phyloP scores from a whole-genome alignment of 1,140 invertebrate species.

The Sycophaga agraensis region DNA sequence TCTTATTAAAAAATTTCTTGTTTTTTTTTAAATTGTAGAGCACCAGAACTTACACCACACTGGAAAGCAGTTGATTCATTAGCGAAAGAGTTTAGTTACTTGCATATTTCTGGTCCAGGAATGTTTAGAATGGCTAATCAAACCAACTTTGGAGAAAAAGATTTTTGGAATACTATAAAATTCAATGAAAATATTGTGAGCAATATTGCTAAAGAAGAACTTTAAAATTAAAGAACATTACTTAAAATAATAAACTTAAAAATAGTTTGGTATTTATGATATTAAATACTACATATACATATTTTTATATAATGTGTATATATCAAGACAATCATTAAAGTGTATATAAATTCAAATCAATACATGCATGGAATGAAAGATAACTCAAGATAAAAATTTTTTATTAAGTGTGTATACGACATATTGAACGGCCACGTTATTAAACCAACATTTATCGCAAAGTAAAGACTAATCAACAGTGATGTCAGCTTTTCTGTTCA shows the following conservation, averaged over 20 bases:
- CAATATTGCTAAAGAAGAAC: neutral
- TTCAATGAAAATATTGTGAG: conserved; percentile 59
- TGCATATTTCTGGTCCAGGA: conserved; percentile 54
- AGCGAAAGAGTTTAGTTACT: conserved; percentile 49
- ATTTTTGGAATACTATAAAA: conserved; percentile 59
- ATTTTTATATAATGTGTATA: too few species aligned
- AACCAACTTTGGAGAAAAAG: conserved; percentile 50
- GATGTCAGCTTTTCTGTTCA: neutral
- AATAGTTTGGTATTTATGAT: neutral
- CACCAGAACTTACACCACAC: conserved; percentile 34
- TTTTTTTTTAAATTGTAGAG: conserved; percentile 31
- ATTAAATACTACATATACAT: neutral
- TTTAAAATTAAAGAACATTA: neutral
- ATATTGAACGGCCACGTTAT: conserved; percentile 3
- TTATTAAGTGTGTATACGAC: neutral
- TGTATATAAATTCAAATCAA: too few species aligned
- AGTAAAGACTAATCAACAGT: neutral
- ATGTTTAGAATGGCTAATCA: conserved; percentile 47
- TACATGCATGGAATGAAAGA: neutral
- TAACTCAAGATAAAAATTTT: conserved; percentile 1
- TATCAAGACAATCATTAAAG: too few species aligned
- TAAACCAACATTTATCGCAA: conserved; percentile 1
- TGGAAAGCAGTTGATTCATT: conserved; percentile 40
- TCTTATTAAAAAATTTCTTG: too few species aligned
- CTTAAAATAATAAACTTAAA: neutral